Evolutionary conservation across 2,888 invertebrate genomes (phyloP).

Genomic region (Gastracanthus pulcherrimus): DNA sequence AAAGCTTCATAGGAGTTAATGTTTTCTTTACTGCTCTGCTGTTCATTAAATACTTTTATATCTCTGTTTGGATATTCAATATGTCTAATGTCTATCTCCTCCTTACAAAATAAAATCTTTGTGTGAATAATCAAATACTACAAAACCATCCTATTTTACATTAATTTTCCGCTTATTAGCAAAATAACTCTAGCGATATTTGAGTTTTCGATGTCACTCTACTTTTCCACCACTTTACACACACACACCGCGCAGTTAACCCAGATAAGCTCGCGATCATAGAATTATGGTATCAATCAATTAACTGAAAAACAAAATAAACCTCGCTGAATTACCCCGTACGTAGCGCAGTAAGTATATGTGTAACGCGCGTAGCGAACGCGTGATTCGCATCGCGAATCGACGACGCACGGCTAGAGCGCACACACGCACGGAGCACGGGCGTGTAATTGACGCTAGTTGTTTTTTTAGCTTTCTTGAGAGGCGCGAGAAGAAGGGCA

Average conservation of each 20-base stretch:
- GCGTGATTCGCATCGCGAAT: slow-evolving; percentile 35
- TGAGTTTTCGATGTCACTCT: neutral
- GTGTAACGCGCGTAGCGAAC: neutral
- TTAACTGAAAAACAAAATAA: slow-evolving; percentile 22
- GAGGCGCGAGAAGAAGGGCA: neutral
- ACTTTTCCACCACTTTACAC: too few species aligned
- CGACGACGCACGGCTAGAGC: slow-evolving; percentile 20
- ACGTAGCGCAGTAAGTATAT: neutral
- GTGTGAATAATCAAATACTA: too few species aligned
- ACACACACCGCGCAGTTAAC: neutral
- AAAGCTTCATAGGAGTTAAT: too few species aligned
- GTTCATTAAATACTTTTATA: too few species aligned
- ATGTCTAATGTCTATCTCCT: too few species aligned
- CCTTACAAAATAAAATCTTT: too few species aligned
- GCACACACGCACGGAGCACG: too few species aligned
- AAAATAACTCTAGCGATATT: neutral
- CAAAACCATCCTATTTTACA: too few species aligned
- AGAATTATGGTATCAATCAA: slow-evolving; percentile 13
- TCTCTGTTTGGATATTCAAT: too few species aligned
- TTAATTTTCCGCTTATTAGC: too few species aligned
- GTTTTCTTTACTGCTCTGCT: too few species aligned
- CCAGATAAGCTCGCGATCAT: neutral
- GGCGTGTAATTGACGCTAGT: slow-evolving; percentile 48
- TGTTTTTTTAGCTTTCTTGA: slow-evolving; percentile 35
- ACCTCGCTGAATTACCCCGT: neutral